Conservation (phyloP, 2,888 invertebrate genomes). For the Cataglyphis rosenhaueri region DNA sequence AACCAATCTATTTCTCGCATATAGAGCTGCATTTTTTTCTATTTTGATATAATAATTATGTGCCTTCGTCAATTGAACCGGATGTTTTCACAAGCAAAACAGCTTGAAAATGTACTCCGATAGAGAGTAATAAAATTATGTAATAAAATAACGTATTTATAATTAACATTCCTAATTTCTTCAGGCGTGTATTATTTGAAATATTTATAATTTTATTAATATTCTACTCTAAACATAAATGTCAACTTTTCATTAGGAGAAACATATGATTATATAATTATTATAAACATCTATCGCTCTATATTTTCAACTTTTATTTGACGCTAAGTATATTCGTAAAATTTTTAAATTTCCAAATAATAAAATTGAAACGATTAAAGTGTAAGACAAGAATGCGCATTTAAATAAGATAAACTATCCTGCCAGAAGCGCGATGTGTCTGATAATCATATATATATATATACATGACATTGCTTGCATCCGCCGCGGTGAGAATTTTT, state of each 20-base stretch:
- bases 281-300: neutral
- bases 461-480: slow-evolving; percentile 17
- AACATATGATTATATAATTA: neutral
- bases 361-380: slow-evolving; percentile 28
- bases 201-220: neutral
- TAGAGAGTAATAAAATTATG: neutral
- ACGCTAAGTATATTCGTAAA: neutral
- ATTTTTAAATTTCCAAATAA: neutral
- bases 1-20: slow-evolving; percentile 7
- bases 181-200: neutral
- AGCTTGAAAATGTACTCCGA: neutral
- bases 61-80: neutral
- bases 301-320: neutral
- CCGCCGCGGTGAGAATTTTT: slow-evolving; percentile 72
- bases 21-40: slow-evolving; percentile 21
- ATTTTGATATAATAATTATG: neutral
- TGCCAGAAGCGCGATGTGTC: slow-evolving; percentile 38
- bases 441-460: slow-evolving; percentile 39
- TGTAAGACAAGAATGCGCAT: neutral
- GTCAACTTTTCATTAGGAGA: neutral
- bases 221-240: neutral
- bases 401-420: slow-evolving; percentile 23
- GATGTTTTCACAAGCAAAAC: slow-evolving; percentile 3
- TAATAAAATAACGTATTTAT: neutral
- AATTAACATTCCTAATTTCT: neutral